These are phyloP conservation scores for Hemicordylus capensis DNA, from an alignment of 2,113 vertebrate species.

Conservation along the genomic window DNA sequence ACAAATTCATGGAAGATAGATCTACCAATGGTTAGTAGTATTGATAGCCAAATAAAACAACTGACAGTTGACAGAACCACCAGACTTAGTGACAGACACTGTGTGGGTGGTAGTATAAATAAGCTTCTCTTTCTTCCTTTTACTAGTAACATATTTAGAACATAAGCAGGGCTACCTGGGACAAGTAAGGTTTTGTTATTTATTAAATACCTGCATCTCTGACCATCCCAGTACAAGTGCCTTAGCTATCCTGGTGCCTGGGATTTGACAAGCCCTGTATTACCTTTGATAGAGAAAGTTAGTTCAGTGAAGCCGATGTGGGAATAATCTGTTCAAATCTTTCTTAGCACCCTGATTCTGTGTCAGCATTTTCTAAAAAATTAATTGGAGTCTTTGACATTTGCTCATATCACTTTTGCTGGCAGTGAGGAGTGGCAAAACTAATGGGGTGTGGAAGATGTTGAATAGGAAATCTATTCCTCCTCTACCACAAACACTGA, in stretches of 20 bases:
- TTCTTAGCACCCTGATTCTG: background rate
- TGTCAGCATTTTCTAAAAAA: background rate
- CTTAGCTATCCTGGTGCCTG: no score
- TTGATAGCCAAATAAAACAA: background rate
- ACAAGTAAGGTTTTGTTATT: no score
- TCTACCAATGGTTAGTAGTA: background rate
- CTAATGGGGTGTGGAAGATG: background rate
- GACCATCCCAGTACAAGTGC: no score
- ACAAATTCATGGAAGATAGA: background rate
- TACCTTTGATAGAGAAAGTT: background rate
- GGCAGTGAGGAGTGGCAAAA: background rate
- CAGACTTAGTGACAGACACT: no score
- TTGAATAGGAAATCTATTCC: conserved; percentile 20
- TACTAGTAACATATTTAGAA: no score
- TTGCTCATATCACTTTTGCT: conserved; percentile 17
- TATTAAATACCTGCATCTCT: no score
- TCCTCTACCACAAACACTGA: background rate
- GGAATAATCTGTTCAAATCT: conserved; percentile 9
- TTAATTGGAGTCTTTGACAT: background rate
- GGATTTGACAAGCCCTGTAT: no score
- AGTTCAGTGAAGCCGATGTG: background rate
- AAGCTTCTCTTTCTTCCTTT: no score
- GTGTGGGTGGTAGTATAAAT: no score
- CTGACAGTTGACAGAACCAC: no score
- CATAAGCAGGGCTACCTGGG: no score